phyloP scores from a whole-genome alignment of 2,797 vertebrate genomes.

The Tragelaphus eurycerus region DNA sequence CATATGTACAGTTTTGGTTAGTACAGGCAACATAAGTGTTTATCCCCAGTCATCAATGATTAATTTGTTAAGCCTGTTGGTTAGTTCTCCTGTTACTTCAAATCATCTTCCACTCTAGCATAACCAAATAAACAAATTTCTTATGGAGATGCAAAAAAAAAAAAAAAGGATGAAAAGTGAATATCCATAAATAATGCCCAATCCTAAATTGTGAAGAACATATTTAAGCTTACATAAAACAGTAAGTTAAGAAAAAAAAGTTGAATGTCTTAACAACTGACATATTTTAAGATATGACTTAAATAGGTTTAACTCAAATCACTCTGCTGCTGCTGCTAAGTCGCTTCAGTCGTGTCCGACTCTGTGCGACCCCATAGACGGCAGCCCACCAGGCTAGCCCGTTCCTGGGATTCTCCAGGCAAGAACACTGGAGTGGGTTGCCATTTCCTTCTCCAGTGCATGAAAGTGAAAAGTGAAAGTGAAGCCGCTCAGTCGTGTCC shows the following conservation, averaged over 20 bases:
- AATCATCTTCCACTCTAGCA: not conserved
- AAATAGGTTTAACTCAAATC: not conserved
- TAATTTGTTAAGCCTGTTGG: not conserved
- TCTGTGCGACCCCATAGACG: too few relatives aligned
- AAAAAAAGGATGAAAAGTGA: not conserved
- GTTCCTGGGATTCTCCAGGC: too few relatives aligned
- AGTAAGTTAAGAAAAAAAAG: not conserved
- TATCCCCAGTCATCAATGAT: not conserved
- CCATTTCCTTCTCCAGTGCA: too few relatives aligned
- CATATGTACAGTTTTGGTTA: not conserved
- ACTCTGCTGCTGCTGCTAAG: not conserved
- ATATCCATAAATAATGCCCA: conserved; percentile 17
- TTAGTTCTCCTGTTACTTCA: not conserved
- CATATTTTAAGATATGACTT: not conserved
- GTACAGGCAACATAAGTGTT: conserved; percentile 18
- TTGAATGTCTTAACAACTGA: not conserved
- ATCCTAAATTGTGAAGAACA: not conserved
- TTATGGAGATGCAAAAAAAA: not conserved
- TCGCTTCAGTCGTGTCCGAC: too few relatives aligned
- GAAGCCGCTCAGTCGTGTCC: too few relatives aligned
- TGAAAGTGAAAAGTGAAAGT: too few relatives aligned
- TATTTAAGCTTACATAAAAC: not conserved
- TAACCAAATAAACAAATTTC: conserved; percentile 35
- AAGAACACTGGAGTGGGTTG: too few relatives aligned
- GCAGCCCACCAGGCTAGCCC: too few relatives aligned